phyloP scores from a whole-genome alignment of 2,113 vertebrate species.

The Coracopsis vasa region DNA sequence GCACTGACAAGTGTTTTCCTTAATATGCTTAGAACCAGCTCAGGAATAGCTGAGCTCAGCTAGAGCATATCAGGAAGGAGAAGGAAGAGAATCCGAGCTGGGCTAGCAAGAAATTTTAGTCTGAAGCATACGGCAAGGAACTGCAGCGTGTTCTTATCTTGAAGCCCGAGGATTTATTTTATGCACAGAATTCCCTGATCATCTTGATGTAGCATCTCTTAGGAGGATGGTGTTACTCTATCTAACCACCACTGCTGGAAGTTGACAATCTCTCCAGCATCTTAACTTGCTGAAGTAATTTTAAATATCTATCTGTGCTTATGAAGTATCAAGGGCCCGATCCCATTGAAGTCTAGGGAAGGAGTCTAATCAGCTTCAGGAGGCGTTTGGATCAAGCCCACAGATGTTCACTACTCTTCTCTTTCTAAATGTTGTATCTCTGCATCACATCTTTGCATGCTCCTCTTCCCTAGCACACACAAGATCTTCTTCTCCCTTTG shows the following conservation, averaged over 20 bases:
- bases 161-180: slow-evolving; percentile 61
- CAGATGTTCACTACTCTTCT: background rate
- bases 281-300: slow-evolving; percentile 72
- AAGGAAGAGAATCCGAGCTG: slow-evolving; percentile 60
- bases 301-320: slow-evolving; percentile 58
- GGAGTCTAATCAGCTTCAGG: slow-evolving; percentile 28
- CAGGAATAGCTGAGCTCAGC: slow-evolving; percentile 58
- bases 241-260: slow-evolving; percentile 65
- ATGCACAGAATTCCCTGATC: slow-evolving; percentile 61
- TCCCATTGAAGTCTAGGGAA: slow-evolving; percentile 53
- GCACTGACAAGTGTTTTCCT: background rate
- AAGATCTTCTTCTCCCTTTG: slow-evolving; percentile 29
- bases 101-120: slow-evolving; percentile 66
- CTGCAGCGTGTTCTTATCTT: slow-evolving; percentile 24
- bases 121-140: slow-evolving; percentile 52
- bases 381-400: slow-evolving; percentile 37
- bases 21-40: slow-evolving; percentile 44
- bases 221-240: slow-evolving; percentile 41
- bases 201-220: slow-evolving; percentile 55
- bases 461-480: background rate
- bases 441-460: slow-evolving; percentile 25
- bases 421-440: slow-evolving; percentile 31
- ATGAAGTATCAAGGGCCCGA: slow-evolving; percentile 45
- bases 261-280: slow-evolving; percentile 59
- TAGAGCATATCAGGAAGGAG: slow-evolving; percentile 45